Conservation (phyloP, 2,888 invertebrate genomes). For the Rugalucina vietnamica region DNA sequence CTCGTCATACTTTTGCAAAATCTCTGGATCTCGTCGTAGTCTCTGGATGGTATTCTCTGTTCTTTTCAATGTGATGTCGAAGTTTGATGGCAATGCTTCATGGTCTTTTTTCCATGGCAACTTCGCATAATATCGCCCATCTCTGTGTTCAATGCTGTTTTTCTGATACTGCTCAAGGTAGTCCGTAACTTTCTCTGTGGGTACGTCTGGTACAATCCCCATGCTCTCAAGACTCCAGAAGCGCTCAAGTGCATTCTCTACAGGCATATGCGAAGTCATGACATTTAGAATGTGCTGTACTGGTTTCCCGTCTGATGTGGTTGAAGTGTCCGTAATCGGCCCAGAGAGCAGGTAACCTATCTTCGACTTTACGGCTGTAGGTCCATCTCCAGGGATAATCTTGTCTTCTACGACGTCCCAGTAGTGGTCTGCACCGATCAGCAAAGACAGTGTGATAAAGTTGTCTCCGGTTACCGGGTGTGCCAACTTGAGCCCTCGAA, state of each 20-base stretch:
- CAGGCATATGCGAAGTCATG: constrained; percentile 5
- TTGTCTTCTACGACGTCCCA: constrained; percentile 4
- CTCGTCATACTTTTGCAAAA: constrained; percentile 25
- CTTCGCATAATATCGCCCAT: constrained; percentile 23
- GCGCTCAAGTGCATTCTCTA: constrained; percentile 6
- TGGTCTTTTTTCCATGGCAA: constrained; percentile 41
- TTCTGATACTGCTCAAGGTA: constrained; percentile 1
- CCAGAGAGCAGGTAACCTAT: constrained; percentile 25
- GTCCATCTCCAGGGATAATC: background rate
- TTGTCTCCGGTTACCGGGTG: background rate
- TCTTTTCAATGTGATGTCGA: background rate
- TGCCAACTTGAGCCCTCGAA: background rate
- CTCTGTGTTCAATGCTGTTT: constrained; percentile 8
- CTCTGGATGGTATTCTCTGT: constrained; percentile 18
- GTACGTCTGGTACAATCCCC: constrained; percentile 10
- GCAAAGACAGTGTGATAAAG: background rate
- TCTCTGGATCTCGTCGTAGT: constrained; percentile 15
- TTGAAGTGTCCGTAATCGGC: background rate
- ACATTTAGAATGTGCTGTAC: constrained; percentile 22
- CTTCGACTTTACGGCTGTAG: constrained; percentile 23
- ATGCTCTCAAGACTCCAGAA: constrained; percentile 42
- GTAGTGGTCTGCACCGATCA: constrained; percentile 16
- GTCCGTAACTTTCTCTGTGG: background rate
- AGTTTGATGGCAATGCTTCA: constrained; percentile 21
- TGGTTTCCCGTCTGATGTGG: background rate